A percentile compares a stretch with the other conserved stretches of the same genome.
Evolutionary conservation across 2,888 invertebrate species (phyloP).

Genomic region (Dryobota labecula): DNA sequence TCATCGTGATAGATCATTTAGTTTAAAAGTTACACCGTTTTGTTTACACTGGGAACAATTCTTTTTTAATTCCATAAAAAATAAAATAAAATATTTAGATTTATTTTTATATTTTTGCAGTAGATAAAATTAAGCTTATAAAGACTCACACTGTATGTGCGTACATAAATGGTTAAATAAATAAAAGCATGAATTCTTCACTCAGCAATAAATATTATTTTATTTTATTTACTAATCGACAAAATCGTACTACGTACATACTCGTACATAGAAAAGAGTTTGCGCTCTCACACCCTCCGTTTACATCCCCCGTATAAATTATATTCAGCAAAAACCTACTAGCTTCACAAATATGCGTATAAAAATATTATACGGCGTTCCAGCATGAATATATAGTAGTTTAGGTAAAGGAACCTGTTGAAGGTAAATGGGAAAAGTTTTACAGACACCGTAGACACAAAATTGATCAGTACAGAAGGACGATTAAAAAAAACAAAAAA

Average conservation of each 20-base stretch:
- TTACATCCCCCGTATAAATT: slow-evolving; percentile 41
- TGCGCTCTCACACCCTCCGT: background rate
- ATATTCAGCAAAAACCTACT: slow-evolving; percentile 16
- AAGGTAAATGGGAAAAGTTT: slow-evolving; percentile 62
- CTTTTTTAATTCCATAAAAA: too few relatives aligned
- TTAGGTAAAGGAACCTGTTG: slow-evolving; percentile 62
- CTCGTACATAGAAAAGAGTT: too few relatives aligned
- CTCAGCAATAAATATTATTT: background rate
- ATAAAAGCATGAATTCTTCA: background rate
- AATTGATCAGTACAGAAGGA: background rate
- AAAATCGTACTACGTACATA: background rate
- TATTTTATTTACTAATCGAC: background rate
- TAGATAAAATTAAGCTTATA: too few relatives aligned
- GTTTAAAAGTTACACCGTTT: too few relatives aligned
- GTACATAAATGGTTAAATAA: background rate
- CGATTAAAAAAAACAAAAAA: background rate
- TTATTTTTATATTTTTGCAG: too few relatives aligned
- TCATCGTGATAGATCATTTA: too few relatives aligned
- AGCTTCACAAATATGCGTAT: slow-evolving; percentile 41
- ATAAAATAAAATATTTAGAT: too few relatives aligned
- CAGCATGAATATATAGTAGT: slow-evolving; percentile 65
- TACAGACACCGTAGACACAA: background rate
- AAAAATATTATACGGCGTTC: slow-evolving; percentile 44
- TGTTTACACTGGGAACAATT: too few relatives aligned
- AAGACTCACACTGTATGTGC: background rate